Conservation (phyloP, 1,140 invertebrate genomes). For the Cydia fagiglandana region DNA sequence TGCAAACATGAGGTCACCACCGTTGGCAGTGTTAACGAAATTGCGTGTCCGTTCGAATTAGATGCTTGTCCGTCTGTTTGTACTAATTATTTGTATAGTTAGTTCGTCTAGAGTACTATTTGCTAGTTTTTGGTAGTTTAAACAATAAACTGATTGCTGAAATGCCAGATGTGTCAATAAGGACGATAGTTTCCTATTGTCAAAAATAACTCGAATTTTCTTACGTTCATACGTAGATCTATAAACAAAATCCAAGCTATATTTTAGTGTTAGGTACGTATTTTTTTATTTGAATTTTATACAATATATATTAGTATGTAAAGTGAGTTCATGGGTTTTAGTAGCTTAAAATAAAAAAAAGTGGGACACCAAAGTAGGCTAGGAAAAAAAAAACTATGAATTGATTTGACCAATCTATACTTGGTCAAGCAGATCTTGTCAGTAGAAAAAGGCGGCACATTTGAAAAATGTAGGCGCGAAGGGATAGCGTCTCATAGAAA, state of each 20-base stretch:
- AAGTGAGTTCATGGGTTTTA: no score
- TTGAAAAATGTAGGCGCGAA: no score
- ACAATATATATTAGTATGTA: no score
- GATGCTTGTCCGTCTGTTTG: background rate
- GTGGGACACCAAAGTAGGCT: no score
- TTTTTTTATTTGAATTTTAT: no score
- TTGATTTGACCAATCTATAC: no score
- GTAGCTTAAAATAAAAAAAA: no score
- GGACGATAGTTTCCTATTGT: background rate
- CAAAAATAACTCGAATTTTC: background rate
- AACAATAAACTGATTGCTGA: slow-evolving; percentile 6
- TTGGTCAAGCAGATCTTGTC: no score
- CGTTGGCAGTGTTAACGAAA: slow-evolving; percentile 1
- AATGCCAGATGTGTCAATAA: background rate
- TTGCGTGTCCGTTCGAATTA: slow-evolving; percentile 3
- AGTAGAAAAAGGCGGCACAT: no score
- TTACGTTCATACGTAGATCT: background rate
- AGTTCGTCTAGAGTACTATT: background rate
- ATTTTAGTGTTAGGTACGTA: background rate
- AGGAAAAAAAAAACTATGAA: no score
- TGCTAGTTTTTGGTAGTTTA: background rate
- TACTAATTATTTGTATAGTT: slow-evolving; percentile 10
- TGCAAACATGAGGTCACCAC: background rate
- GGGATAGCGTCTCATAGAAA: no score
- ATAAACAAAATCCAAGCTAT: background rate